Conservation (phyloP, 2,888 invertebrate species). For the Cybosia mesomella region DNA sequence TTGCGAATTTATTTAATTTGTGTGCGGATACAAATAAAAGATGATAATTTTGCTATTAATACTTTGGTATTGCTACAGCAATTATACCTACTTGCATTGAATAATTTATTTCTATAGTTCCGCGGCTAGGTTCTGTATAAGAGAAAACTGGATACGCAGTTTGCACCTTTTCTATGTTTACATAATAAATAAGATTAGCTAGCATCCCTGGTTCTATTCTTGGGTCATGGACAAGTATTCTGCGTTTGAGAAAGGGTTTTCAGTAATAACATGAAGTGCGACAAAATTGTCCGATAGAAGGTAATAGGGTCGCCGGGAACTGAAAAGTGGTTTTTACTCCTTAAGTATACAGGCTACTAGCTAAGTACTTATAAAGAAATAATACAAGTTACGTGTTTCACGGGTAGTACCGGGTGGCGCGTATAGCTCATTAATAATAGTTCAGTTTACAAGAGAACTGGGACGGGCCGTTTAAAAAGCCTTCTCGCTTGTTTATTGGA, state of each 20-base stretch:
- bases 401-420: constrained; percentile 48
- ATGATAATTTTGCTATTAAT: constrained; percentile 33
- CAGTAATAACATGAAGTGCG: background rate
- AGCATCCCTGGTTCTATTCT: background rate
- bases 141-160: no score
- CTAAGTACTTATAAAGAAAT: constrained; percentile 27
- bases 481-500: background rate
- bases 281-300: background rate
- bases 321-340: background rate
- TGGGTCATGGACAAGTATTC: no score
- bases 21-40: constrained; percentile 32
- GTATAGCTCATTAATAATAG: constrained; percentile 57
- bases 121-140: background rate
- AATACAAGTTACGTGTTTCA: constrained; percentile 44
- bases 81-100: constrained; percentile 44
- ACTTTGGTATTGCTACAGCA: constrained; percentile 41
- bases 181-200: no score
- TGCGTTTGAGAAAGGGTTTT: no score
- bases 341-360: constrained; percentile 23
- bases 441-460: constrained; percentile 52
- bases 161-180: no score
- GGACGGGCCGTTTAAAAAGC: constrained; percentile 17
- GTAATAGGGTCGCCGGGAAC: background rate
- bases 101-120: constrained; percentile 45
- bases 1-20: constrained; percentile 50